Conservation (phyloP, 2,113 vertebrate genomes). For the Rhineura floridana region DNA sequence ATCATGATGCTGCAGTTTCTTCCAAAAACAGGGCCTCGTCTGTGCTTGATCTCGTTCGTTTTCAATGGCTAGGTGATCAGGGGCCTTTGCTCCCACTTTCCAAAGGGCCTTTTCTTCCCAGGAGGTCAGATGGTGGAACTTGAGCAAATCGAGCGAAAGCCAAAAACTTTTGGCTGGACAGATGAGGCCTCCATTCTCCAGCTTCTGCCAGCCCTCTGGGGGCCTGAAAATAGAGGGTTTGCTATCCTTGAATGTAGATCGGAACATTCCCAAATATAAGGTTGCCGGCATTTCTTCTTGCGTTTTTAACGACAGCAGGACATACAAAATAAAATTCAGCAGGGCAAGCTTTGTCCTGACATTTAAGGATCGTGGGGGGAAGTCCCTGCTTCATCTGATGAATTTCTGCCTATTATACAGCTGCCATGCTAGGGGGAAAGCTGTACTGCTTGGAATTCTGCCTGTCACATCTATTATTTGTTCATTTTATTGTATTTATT, state of each 20-base stretch:
- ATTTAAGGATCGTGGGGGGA: too few species aligned
- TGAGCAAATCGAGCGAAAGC: background rate
- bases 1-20: background rate
- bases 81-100: background rate
- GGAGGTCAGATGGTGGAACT: background rate
- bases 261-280: background rate
- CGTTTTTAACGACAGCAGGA: background rate
- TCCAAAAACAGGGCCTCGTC: background rate
- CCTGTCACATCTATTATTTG: too few species aligned
- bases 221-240: background rate
- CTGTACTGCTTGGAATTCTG: background rate
- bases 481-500: too few species aligned
- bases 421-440: background rate
- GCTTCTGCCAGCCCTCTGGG: background rate
- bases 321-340: background rate
- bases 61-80: background rate
- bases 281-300: background rate
- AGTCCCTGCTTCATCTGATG: background rate
- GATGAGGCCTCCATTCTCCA: background rate
- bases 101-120: slow-evolving; percentile 7
- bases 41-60: background rate
- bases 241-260: background rate
- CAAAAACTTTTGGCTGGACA: background rate
- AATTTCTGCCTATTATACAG: background rate
- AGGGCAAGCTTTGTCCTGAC: background rate